phyloP scores from a whole-genome alignment of 2,888 invertebrate species.

The Gandaritis pyraliata region DNA sequence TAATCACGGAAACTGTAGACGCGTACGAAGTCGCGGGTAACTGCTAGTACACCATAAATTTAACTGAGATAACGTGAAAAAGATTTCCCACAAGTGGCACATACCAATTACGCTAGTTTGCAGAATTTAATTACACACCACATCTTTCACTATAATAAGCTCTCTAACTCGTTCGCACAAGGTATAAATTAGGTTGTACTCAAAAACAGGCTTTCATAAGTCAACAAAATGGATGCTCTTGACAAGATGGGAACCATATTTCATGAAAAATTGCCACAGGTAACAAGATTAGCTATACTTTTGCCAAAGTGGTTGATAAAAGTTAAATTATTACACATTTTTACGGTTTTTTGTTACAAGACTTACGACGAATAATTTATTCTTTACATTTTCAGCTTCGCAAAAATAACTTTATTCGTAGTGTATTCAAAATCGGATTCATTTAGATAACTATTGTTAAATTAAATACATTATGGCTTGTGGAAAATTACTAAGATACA shows the following conservation, averaged over 20 bases:
- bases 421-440: no score
- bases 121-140: constrained; percentile 12
- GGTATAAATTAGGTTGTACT: constrained; percentile 20
- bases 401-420: no score
- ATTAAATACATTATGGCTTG: no score
- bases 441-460: no score
- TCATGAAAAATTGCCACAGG: constrained; percentile 60
- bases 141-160: constrained; percentile 14
- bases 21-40: no score
- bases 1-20: no score
- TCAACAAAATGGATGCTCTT: constrained; percentile 61
- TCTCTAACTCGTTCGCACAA: constrained; percentile 6
- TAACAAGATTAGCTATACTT: constrained; percentile 61
- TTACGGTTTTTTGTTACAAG: neutral
- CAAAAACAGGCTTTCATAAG: constrained; percentile 47
- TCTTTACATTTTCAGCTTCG: no score
- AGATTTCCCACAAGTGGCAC: constrained; percentile 14
- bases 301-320: constrained; percentile 47
- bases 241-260: constrained; percentile 63
- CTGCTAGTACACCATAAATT: no score
- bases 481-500: no score
- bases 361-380: no score
- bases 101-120: constrained; percentile 28
- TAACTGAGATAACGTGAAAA: neutral
- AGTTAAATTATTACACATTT: constrained; percentile 35